Percentiles rank a stretch among this genome's conserved stretches.
Conservation (phyloP, 2,797 vertebrate genomes). For the Sylvia borin region DNA sequence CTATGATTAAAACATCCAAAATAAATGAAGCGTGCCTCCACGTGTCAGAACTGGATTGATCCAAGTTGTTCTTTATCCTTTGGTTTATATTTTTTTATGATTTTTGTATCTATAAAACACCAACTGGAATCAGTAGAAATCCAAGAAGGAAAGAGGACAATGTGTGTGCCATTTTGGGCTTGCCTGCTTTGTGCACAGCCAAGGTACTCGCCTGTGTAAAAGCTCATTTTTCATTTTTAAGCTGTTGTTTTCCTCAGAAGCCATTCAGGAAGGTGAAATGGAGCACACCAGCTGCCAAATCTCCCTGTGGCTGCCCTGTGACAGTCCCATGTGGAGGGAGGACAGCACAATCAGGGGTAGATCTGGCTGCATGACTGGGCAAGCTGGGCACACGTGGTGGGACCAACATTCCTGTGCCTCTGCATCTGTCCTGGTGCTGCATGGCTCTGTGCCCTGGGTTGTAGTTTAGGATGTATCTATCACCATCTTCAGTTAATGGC, state of each 20-base stretch:
- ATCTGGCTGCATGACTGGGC: neutral
- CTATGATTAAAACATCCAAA: slow-evolving; percentile 20
- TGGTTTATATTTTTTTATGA: neutral
- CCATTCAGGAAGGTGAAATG: neutral
- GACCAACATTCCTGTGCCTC: neutral
- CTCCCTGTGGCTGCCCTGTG: neutral
- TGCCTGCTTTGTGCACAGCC: neutral
- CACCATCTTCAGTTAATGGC: too few relatives aligned
- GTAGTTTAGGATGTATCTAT: too few relatives aligned
- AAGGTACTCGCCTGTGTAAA: neutral
- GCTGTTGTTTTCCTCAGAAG: neutral
- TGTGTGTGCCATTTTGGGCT: neutral
- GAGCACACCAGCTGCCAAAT: neutral
- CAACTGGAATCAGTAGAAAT: neutral
- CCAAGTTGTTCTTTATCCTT: neutral
- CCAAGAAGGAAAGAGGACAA: neutral
- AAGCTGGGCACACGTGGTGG: fast-evolving
- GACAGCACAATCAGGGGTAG: fast-evolving
- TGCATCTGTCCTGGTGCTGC: neutral
- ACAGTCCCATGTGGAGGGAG: neutral
- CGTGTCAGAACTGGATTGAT: neutral
- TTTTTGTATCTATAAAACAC: neutral
- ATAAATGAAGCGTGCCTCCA: neutral
- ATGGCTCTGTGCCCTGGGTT: neutral
- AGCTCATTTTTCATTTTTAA: neutral